Percentiles rank a stretch among this genome's conserved stretches.
phyloP scores from a whole-genome alignment of 2,797 vertebrate species.

The Hydrolagus colliei region DNA sequence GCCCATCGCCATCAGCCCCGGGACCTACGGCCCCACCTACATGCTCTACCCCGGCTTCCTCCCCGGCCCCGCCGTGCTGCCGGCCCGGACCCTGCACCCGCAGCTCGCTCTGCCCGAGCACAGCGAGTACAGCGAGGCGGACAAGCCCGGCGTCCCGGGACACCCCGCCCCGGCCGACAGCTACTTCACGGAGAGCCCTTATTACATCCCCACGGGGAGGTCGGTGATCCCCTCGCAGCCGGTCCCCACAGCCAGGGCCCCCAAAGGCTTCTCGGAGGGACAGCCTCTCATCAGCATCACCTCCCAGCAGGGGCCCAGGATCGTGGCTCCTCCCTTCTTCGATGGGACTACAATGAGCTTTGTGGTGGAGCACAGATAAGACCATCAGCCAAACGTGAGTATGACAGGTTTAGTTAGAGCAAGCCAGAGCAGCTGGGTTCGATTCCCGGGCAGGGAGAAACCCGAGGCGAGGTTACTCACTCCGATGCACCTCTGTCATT shows the following conservation, averaged over 20 bases:
- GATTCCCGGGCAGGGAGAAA: no score
- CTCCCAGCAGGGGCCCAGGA: slow-evolving; percentile 81
- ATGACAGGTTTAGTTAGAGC: background rate
- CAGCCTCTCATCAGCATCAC: slow-evolving; percentile 88
- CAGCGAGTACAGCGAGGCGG: slow-evolving; percentile 36
- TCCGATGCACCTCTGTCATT: no score
- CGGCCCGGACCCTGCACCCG: slow-evolving; percentile 41
- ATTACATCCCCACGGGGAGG: slow-evolving; percentile 69
- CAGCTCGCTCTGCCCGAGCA: slow-evolving; percentile 49
- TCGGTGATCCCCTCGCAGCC: slow-evolving; percentile 42
- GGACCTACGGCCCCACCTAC: slow-evolving; percentile 69
- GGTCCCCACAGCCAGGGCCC: slow-evolving; percentile 44
- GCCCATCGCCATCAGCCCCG: slow-evolving; percentile 67
- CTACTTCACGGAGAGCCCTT: slow-evolving; percentile 61
- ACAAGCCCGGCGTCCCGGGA: slow-evolving; percentile 39
- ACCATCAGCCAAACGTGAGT: background rate
- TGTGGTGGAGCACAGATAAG: slow-evolving; percentile 88
- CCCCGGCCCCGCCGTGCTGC: slow-evolving; percentile 57
- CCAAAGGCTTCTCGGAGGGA: slow-evolving; percentile 46
- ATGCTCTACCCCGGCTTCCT: slow-evolving; percentile 77
- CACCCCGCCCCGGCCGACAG: slow-evolving; percentile 48
- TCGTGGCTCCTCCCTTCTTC: slow-evolving; percentile 87
- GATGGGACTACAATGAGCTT: slow-evolving; percentile 97
- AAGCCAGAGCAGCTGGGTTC: no score
- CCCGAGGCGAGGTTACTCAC: no score